Conservation (phyloP, 2,113 vertebrate species). For the Herpailurus yagouaroundi region DNA sequence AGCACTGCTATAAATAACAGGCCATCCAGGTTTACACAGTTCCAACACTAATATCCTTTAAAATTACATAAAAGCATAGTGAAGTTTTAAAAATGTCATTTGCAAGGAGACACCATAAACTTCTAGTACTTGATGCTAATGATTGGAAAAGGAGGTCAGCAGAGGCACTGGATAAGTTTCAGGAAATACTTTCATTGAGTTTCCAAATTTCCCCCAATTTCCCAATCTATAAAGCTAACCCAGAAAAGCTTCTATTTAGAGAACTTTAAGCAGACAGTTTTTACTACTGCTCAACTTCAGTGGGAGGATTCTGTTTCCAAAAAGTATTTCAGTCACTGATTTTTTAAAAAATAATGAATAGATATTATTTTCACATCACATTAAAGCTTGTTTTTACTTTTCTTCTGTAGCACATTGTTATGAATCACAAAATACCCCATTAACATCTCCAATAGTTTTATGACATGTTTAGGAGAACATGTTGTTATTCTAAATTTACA, state of each 20-base stretch:
- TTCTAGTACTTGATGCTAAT: not conserved
- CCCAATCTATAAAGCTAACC: not conserved
- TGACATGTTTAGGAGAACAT: slow-evolving; percentile 41
- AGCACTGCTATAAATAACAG: not conserved
- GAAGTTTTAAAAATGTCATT: not conserved
- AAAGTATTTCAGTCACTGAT: slow-evolving; percentile 58
- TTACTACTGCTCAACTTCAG: slow-evolving; percentile 48
- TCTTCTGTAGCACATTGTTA: not conserved
- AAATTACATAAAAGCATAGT: not conserved
- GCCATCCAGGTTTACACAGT: not conserved
- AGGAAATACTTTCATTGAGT: not conserved
- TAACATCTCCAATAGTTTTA: slow-evolving; percentile 13
- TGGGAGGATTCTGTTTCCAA: slow-evolving; percentile 48
- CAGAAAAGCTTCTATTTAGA: slow-evolving; percentile 46
- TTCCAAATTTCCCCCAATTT: slow-evolving; percentile 17
- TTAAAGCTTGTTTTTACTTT: slow-evolving; percentile 39
- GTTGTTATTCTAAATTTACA: slow-evolving; percentile 33
- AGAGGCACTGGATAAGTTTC: not conserved
- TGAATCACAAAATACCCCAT: slow-evolving; percentile 14
- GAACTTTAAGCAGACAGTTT: not conserved
- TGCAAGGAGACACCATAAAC: not conserved
- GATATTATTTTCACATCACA: slow-evolving; percentile 49
- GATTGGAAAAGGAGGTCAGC: not conserved
- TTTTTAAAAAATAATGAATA: slow-evolving; percentile 63
- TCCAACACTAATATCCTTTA: not conserved